A percentile compares a stretch with the other conserved stretches of the same genome.
Conservation (phyloP, 2,797 vertebrate species). For the Typhlichthys eigenmanni region DNA sequence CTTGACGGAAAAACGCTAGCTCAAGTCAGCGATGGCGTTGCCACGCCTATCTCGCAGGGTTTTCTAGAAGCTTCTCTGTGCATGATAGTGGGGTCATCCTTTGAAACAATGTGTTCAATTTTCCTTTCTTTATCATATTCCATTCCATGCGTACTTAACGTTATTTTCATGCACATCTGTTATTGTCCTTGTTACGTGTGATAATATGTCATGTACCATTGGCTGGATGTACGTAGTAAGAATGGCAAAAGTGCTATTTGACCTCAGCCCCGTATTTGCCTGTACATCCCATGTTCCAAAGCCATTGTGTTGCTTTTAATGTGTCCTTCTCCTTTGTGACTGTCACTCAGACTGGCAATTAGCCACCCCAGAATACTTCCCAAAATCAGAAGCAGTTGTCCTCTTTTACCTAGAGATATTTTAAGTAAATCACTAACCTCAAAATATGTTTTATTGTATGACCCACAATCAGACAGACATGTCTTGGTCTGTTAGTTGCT, state of each 20-base stretch:
- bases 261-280: slow-evolving; percentile 67
- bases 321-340: slow-evolving; percentile 69
- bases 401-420: slow-evolving; percentile 16
- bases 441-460: slow-evolving; percentile 15
- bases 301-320: slow-evolving; percentile 76
- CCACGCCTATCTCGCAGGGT: slow-evolving; percentile 56
- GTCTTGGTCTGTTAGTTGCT: slow-evolving; percentile 21
- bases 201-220: slow-evolving; percentile 73
- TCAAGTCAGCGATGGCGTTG: slow-evolving; percentile 43
- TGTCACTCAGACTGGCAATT: slow-evolving; percentile 58
- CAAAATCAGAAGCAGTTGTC: slow-evolving; percentile 33
- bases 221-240: slow-evolving; percentile 69
- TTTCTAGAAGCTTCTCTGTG: slow-evolving; percentile 38
- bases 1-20: slow-evolving; percentile 38
- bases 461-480: slow-evolving; percentile 23
- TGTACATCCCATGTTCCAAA: slow-evolving; percentile 73
- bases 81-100: slow-evolving; percentile 71
- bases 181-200: slow-evolving; percentile 73
- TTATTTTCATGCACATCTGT: slow-evolving; percentile 72
- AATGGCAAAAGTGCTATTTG: slow-evolving; percentile 52
- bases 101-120: slow-evolving; percentile 47
- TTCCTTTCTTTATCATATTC: slow-evolving; percentile 49
- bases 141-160: slow-evolving; percentile 74
- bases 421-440: neutral
- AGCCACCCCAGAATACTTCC: slow-evolving; percentile 33